Base-by-base conservation (phyloP, 2,113 vertebrate species). In the Bagarius yarrelli region DNA sequence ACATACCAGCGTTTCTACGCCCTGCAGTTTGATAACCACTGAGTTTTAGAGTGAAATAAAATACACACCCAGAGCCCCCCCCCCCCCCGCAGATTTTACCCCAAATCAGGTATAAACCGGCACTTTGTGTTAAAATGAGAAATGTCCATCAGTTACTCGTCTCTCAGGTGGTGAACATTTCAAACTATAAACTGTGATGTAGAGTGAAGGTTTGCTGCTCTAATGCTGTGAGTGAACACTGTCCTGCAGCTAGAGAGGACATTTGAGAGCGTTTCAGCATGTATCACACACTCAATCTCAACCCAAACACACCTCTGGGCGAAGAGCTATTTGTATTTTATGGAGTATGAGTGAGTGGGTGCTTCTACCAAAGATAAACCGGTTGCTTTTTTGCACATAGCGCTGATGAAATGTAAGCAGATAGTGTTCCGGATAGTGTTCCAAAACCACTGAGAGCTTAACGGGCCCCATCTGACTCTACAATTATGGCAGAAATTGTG, bases 211-310 rank as follows among this genome's bases (percentile, higher is more conserved):
- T n/a, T 27, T 32, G 50, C 40, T 19, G 14, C 47, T 25, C 25
- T 50, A 66, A 80, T 80, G 40, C 36, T 44, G 44, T 80, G 66
- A 80, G 27, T 60, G 53, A 50, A 72, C 67, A 60, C 23, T 79
- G 64, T 57, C 53, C 52, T 57, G 64, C 55, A 71, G 78, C 78
- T 47, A 30, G 34, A 79, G 34, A 70, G 64, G 53, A 59, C 78
- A 71, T 71, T 19, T 80, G 66, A 80, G 34, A 59, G 53, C 50
- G 64, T 44, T 67, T 79, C 78, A 44, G 78, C 16, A 57, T 79
- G 55, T 50, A 59, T 80, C 67, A 60, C 56, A 34, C 56, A 50
- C 55, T 70, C 71, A 60, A 72, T 80, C n/a, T 71, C 25, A 32
- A 50, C 53, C 47, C 40, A 50, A 80, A 61, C 36, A 61, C 36